Evolutionary conservation across 2,797 vertebrate genomes (phyloP).

Genomic region (Oophaga sylvatica): DNA sequence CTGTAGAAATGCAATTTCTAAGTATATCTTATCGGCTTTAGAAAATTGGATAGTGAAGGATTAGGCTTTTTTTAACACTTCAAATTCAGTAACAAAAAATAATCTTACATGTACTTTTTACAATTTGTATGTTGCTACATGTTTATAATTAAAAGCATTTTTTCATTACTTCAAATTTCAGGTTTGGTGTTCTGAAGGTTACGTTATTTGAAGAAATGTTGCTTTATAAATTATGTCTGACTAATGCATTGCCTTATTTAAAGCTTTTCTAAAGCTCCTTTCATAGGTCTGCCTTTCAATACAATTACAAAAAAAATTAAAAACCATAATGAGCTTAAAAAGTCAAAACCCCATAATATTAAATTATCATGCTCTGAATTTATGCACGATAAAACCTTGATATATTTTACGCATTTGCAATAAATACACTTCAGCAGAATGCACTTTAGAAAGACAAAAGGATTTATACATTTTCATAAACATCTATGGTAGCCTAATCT

Average conservation of each 20-base stretch:
- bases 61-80: neutral
- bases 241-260: conserved; percentile 16
- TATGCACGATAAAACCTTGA: neutral
- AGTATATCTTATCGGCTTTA: neutral
- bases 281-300: neutral
- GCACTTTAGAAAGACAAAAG: neutral
- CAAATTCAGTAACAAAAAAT: neutral
- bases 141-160: neutral
- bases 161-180: neutral
- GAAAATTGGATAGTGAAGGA: conserved; percentile 3
- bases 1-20: neutral
- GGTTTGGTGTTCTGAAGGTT: neutral
- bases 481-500: neutral
- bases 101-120: neutral
- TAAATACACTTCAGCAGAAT: neutral
- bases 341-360: neutral
- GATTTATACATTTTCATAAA: neutral
- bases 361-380: conserved; percentile 3
- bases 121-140: neutral
- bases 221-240: neutral
- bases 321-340: conserved; percentile 25
- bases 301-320: neutral
- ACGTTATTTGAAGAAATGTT: neutral
- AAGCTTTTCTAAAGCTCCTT: conserved; percentile 7
- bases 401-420: neutral